phyloP scores from a whole-genome alignment of 1,140 invertebrate species.

The Drosophila gunungcola region DNA sequence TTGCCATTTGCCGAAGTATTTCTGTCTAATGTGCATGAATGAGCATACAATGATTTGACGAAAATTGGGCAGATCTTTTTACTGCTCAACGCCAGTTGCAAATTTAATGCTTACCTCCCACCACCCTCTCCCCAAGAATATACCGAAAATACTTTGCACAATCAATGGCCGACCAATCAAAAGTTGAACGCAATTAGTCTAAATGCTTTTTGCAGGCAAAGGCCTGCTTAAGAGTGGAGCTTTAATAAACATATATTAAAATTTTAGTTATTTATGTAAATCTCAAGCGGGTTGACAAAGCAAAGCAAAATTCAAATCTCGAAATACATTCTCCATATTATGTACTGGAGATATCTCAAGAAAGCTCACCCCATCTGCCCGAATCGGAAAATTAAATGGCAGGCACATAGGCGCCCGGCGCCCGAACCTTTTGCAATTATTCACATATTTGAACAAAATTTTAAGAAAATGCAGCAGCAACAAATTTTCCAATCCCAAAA shows the following conservation, averaged over 20 bases:
- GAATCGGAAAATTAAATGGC: slow-evolving; percentile 48
- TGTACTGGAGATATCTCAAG: slow-evolving; percentile 41
- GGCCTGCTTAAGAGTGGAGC: slow-evolving; percentile 66
- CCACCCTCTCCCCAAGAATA: slow-evolving; percentile 18
- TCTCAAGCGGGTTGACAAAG: slow-evolving; percentile 70
- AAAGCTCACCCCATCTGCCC: background rate
- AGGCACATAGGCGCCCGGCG: slow-evolving; percentile 52
- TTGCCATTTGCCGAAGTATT: slow-evolving; percentile 60
- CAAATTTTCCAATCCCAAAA: slow-evolving; percentile 66
- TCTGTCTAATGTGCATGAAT: slow-evolving; percentile 69
- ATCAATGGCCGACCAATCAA: slow-evolving; percentile 76
- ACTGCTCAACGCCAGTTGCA: slow-evolving; percentile 60
- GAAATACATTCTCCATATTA: slow-evolving; percentile 61
- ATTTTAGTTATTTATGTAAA: slow-evolving; percentile 83
- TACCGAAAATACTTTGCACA: slow-evolving; percentile 42
- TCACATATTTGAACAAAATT: slow-evolving; percentile 80
- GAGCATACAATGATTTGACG: slow-evolving; percentile 35
- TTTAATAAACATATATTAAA: slow-evolving; percentile 83
- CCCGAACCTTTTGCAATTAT: slow-evolving; percentile 67
- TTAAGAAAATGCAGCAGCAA: slow-evolving; percentile 81
- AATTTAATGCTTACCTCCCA: slow-evolving; percentile 57
- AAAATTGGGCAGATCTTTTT: slow-evolving; percentile 53
- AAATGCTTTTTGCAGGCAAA: slow-evolving; percentile 44
- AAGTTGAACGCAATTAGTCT: slow-evolving; percentile 74
- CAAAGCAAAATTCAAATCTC: slow-evolving; percentile 50